phyloP scores from a whole-genome alignment of 2,888 invertebrate genomes.

The Mycalesis mineus region DNA sequence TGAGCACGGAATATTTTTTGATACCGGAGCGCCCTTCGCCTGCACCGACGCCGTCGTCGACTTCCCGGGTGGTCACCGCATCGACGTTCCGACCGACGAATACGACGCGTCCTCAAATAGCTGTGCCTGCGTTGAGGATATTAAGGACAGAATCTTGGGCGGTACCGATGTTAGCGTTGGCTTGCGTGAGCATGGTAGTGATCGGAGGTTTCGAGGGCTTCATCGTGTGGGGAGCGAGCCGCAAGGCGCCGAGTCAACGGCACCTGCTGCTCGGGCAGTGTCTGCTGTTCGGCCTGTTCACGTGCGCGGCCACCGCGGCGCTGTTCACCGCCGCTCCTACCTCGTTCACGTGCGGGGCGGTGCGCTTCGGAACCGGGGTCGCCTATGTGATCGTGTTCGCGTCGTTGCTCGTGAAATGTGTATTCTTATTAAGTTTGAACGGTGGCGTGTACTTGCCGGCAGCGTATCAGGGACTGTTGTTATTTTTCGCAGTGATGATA shows the following conservation, averaged over 20 bases:
- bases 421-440: slow-evolving; percentile 94
- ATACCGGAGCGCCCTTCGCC: slow-evolving; percentile 78
- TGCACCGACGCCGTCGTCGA: slow-evolving; percentile 48
- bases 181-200: slow-evolving; percentile 89
- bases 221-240: slow-evolving; percentile 88
- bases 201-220: slow-evolving; percentile 93
- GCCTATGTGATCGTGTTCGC: slow-evolving; percentile 93
- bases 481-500: slow-evolving; percentile 94
- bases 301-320: slow-evolving; percentile 88
- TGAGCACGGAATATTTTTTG: slow-evolving; percentile 91
- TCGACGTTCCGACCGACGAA: slow-evolving; percentile 47
- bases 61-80: slow-evolving; percentile 49
- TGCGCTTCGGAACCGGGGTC: slow-evolving; percentile 89
- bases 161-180: slow-evolving; percentile 90
- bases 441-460: slow-evolving; percentile 94
- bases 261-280: slow-evolving; percentile 93
- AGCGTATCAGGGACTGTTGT: slow-evolving; percentile 91
- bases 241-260: slow-evolving; percentile 88
- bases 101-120: slow-evolving; percentile 38
- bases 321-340: slow-evolving; percentile 88
- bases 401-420: slow-evolving; percentile 94
- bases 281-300: slow-evolving; percentile 88
- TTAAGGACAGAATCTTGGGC: slow-evolving; percentile 92
- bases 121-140: slow-evolving; percentile 50
- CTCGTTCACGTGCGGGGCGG: slow-evolving; percentile 87